Evolutionary conservation across 2,113 vertebrate genomes (phyloP), one percentile per base, ranked within the genome.

Genomic region (Tyto alba): DNA sequence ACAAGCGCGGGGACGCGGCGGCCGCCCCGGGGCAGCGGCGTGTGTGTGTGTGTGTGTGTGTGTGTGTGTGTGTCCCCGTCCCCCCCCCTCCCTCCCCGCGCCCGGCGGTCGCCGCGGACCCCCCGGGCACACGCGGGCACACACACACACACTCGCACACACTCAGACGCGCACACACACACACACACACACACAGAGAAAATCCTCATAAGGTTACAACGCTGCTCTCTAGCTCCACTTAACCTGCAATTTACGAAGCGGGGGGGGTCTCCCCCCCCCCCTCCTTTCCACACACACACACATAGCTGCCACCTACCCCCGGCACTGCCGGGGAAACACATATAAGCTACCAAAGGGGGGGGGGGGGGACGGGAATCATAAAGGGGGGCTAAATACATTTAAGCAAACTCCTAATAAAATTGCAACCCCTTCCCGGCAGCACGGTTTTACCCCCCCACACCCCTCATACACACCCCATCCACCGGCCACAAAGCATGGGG

Each of bases 171-270:
- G 14, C 75, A 22, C 76, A 32, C 38, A 5, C 62, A 23, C 74
- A 6, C 53, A 5, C 64, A 36, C 81, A 9, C 55, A 2, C 59
- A 21, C 74, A 36, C 71, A 21, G 64, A 47, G 72, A 38, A 55
- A 41, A 78, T 72, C 40, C 40, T 26, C 48, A 56, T 38, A 95
- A 97, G 95, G 90, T 93, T 96, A 96, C 96, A 93, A 85, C 72
- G 95, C 92, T 95, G 96, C 97, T 97, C 95, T 97, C 95, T 97
- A 97, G 96, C 96, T 98, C 96, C 97, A 97, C 97, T 98, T 98
- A 97, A 97, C 97, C 97, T 95, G 96, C 96, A 97, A 97, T 97
- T 97, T 97, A 96, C 95, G 84, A 96, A 94, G 76, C 68, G 52
- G 43, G 43, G 47, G 41, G 56, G 36, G 32, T 19, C 29, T 63